phyloP scores from a whole-genome alignment of 2,888 invertebrate genomes.

The Campaea margaritaria region DNA sequence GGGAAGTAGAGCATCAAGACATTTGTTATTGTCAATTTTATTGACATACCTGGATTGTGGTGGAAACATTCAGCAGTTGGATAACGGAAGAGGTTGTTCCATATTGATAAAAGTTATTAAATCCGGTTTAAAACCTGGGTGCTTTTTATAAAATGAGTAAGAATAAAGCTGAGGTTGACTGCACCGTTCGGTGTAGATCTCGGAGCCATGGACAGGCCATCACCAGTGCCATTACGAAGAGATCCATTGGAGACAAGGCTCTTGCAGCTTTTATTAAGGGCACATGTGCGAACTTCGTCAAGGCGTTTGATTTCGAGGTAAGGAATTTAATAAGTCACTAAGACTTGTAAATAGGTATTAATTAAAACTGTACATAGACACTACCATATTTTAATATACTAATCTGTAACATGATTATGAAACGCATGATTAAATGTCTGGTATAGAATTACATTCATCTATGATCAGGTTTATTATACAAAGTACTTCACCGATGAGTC shows the following conservation, averaged over 20 bases:
- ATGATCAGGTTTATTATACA: not conserved
- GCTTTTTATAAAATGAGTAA: conserved; percentile 69
- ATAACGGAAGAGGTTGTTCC: not conserved
- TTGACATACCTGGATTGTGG: too few species aligned
- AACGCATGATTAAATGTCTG: not conserved
- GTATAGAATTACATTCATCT: not conserved
- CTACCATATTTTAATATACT: too few species aligned
- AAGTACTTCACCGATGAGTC: not conserved
- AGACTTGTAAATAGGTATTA: too few species aligned
- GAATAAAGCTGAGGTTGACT: conserved; percentile 76
- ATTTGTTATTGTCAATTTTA: too few species aligned
- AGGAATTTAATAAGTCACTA: conserved; percentile 32
- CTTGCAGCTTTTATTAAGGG: conserved; percentile 85
- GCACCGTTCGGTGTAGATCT: conserved; percentile 86
- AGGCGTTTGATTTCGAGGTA: conserved; percentile 86
- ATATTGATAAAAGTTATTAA: not conserved
- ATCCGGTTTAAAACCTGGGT: conserved; percentile 24
- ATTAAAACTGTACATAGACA: too few species aligned
- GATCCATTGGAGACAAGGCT: conserved; percentile 84
- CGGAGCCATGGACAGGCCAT: conserved; percentile 84
- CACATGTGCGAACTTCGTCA: conserved; percentile 86
- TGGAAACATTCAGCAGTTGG: too few species aligned
- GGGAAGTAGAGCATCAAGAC: too few species aligned
- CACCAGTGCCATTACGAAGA: conserved; percentile 88
- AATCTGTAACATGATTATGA: not conserved